Percentiles rank a stretch among this genome's conserved stretches.
Conservation (phyloP, 2,888 invertebrate species). For the Timandra comae region DNA sequence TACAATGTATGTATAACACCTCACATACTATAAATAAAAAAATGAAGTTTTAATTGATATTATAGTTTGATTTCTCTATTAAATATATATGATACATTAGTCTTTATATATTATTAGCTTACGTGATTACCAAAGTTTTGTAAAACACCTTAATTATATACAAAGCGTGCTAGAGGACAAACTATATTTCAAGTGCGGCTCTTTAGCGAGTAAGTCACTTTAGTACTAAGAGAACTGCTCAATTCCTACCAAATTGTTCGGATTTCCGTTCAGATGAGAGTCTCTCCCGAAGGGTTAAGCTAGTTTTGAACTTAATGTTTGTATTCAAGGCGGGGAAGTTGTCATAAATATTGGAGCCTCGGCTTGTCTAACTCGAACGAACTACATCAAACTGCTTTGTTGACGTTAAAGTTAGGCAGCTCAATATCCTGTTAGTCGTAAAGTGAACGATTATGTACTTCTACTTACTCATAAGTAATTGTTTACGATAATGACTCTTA, state of each 20-base stretch:
- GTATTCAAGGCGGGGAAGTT: constrained; percentile 52
- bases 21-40: too few species aligned
- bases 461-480: constrained; percentile 37
- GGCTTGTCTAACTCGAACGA: constrained; percentile 53
- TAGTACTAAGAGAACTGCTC: constrained; percentile 38
- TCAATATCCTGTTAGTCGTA: constrained; percentile 50
- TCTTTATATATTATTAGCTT: too few species aligned
- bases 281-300: constrained; percentile 55
- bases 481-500: constrained; percentile 31
- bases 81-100: too few species aligned
- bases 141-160: too few species aligned
- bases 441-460: constrained; percentile 43
- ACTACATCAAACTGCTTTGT: constrained; percentile 63
- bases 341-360: constrained; percentile 62
- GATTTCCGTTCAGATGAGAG: constrained; percentile 54
- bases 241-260: constrained; percentile 52
- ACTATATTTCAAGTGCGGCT: constrained; percentile 18
- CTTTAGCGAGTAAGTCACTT: constrained; percentile 23
- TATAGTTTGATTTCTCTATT: too few species aligned
- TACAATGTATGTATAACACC: too few species aligned
- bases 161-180: constrained; percentile 20
- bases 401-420: constrained; percentile 51
- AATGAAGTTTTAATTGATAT: too few species aligned
- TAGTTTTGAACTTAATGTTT: constrained; percentile 62
- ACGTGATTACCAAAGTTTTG: too few species aligned